A percentile compares a stretch with the other conserved stretches of the same genome.
phyloP scores from a whole-genome alignment of 2,113 vertebrate genomes.

The Pteropus alecto region DNA sequence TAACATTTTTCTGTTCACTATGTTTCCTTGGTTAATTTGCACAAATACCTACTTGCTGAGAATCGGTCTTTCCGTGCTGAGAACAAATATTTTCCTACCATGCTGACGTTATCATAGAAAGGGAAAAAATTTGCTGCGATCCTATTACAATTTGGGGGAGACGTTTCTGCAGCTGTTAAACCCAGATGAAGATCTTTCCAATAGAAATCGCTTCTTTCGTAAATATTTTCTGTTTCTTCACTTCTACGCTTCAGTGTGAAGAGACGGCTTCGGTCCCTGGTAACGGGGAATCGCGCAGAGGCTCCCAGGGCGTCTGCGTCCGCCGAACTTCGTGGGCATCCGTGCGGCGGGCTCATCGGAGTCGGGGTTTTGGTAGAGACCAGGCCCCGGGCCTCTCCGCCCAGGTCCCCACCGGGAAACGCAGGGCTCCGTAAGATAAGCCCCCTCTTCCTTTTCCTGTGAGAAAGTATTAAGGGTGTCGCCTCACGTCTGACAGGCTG shows the following conservation, averaged over 20 bases:
- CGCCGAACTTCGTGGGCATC: not conserved
- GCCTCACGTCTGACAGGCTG: not conserved
- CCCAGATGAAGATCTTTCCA: constrained; percentile 1
- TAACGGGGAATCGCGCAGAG: not conserved
- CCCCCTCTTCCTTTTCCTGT: not conserved
- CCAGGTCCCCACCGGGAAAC: not conserved
- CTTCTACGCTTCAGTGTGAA: not conserved
- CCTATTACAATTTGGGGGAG: not conserved
- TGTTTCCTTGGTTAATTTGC: not conserved
- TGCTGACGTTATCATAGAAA: not conserved
- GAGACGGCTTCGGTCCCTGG: not conserved
- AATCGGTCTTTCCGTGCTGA: not conserved
- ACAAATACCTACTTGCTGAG: constrained; percentile 1
- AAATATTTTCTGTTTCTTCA: not conserved
- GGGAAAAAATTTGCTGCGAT: not conserved
- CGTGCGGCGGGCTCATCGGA: not conserved
- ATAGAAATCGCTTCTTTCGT: not conserved
- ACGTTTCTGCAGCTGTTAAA: not conserved
- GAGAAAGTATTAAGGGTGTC: not conserved
- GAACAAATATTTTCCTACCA: not conserved
- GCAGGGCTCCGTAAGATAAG: not conserved
- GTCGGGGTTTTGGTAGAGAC: not conserved
- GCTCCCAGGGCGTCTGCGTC: not conserved
- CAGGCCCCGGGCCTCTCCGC: not conserved
- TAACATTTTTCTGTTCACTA: not conserved